Evolutionary conservation across 2,113 vertebrate species (phyloP), one percentile per base, ranked within the genome.

Genomic region (Nibea albiflora): DNA sequence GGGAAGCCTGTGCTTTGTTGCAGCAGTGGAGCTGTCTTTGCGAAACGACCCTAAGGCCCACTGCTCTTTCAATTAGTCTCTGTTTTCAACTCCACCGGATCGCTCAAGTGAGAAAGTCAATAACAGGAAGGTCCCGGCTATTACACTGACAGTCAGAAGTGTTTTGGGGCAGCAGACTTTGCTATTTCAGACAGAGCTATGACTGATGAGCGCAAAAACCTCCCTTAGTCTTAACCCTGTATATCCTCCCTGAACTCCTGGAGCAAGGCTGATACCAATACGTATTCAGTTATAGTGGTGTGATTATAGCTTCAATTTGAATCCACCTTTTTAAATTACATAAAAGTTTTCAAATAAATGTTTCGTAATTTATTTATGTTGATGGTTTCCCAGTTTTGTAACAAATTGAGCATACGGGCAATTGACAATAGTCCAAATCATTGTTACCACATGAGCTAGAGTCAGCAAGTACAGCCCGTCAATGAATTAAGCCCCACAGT

Each of bases 11-110:
- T 1, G 1, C 53, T 66, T 80, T 9, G 24, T 52, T 70, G 67
- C 26, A 58, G 42, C 54, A 31, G 44, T 24, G 31, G 73, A 74
- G 28, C 12, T 66, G 35, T 54, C 22, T 2, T 28, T 64, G 54
- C 65, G 52, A 70, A 53, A 44, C 15, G 31, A 12, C 69, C 71
- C 26, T 0, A 5, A 56, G 56, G 73, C 60, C 64, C 61, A 35
- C 22, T 68, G 71, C 57, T 75, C 57, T 56, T 80, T 84, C 75
- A 82, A 60, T 89, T 84, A 84, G 46, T 74, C 68, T 80, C n/a
- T 6, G 62, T 80, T 63, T 78, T 64, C 17, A 73, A 52, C 79
- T 73, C 74, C 22, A 53, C 20, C 71, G 22, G 70, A 20, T 86
- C 72, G 64, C 54, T 49, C 57, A 67, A 83, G 62, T 60, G 80